phyloP scores from a whole-genome alignment of 2,113 vertebrate genomes.

The Charadrius vociferus region DNA sequence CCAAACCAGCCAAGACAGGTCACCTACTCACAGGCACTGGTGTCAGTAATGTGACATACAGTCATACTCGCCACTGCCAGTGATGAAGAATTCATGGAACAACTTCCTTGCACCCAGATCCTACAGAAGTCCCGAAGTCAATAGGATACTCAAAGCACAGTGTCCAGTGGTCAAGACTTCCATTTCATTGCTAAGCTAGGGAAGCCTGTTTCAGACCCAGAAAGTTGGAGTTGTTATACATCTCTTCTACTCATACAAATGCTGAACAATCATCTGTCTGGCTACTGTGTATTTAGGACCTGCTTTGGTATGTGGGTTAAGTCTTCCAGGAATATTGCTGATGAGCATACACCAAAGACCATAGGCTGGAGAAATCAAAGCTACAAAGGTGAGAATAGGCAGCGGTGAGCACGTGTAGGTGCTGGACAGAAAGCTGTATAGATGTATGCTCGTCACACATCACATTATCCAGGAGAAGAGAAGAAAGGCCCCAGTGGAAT shows the following conservation, averaged over 20 bases:
- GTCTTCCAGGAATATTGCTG: background rate
- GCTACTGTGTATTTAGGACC: background rate
- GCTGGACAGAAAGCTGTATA: background rate
- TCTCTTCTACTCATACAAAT: background rate
- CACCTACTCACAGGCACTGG: background rate
- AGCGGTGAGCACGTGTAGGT: background rate
- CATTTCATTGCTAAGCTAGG: background rate
- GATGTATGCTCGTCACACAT: background rate
- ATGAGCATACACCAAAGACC: background rate
- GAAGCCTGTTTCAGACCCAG: background rate
- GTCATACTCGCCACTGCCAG: background rate
- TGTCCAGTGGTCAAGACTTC: background rate
- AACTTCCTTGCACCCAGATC: background rate
- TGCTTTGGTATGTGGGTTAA: background rate
- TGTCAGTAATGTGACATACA: background rate
- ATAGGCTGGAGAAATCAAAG: background rate
- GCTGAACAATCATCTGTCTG: background rate
- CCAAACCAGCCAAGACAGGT: background rate
- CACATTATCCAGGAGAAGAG: background rate
- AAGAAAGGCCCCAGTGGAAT: background rate
- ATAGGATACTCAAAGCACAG: background rate
- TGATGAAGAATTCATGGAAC: background rate
- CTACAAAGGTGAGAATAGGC: background rate
- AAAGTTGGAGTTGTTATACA: background rate
- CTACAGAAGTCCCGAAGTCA: background rate